These are phyloP conservation scores for Mythimna ferrago DNA, from an alignment of 2,888 invertebrate genomes.

Conservation along the genomic window DNA sequence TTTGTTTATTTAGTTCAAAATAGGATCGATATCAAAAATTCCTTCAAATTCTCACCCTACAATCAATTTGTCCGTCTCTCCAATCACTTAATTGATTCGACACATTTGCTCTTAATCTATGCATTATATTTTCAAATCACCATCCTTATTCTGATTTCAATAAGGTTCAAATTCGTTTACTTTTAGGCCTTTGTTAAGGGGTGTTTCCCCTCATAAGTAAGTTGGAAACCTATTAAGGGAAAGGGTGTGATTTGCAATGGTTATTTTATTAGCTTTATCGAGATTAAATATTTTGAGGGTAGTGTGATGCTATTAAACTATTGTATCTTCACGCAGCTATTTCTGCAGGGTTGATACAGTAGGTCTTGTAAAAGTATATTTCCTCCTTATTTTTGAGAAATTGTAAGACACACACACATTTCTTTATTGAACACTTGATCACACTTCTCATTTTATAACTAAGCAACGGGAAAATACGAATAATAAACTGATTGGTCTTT, in stretches of 20 bases:
- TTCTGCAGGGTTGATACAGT: slow-evolving; percentile 2
- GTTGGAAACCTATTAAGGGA: slow-evolving; percentile 81
- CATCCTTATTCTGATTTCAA: background rate
- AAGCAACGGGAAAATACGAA: no score
- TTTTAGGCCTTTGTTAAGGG: slow-evolving; percentile 18
- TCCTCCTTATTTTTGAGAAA: no score
- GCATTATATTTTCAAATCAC: slow-evolving; percentile 34
- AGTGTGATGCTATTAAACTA: slow-evolving; percentile 60
- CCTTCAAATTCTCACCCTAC: slow-evolving; percentile 47
- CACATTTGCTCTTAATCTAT: slow-evolving; percentile 74
- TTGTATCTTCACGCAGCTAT: slow-evolving; percentile 22
- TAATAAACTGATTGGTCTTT: no score
- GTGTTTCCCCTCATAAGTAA: slow-evolving; percentile 68
- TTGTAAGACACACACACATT: no score
- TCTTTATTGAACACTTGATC: no score
- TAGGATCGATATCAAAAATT: slow-evolving; percentile 38
- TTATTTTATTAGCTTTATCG: slow-evolving; percentile 87
- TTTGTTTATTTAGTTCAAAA: slow-evolving; percentile 8
- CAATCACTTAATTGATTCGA: slow-evolving; percentile 88
- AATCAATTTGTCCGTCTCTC: slow-evolving; percentile 66
- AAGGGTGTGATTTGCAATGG: slow-evolving; percentile 87
- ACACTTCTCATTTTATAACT: no score
- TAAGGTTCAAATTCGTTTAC: slow-evolving; percentile 46
- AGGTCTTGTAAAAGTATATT: no score
- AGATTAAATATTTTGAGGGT: slow-evolving; percentile 80